These are phyloP conservation scores for Procapra przewalskii DNA, from an alignment of 2,113 vertebrate species.

Conservation along the genomic window DNA sequence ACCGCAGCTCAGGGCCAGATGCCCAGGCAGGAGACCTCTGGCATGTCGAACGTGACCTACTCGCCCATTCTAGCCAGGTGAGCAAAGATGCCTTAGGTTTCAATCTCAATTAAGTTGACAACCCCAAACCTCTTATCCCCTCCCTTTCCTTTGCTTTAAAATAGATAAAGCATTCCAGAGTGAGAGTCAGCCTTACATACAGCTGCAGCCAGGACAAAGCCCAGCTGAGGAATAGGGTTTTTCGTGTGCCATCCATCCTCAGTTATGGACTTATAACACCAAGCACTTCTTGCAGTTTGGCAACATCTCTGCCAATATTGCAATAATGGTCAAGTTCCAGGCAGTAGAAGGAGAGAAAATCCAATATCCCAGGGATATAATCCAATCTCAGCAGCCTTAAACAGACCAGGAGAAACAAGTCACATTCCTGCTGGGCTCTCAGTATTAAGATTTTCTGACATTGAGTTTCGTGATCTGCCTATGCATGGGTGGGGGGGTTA, in stretches of 20 bases:
- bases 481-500: not conserved
- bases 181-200: not conserved
- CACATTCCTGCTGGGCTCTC: constrained; percentile 45
- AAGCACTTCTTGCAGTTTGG: constrained; percentile 41
- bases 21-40: not conserved
- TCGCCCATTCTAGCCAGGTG: not conserved
- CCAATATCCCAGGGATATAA: constrained; percentile 61
- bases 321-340: constrained; percentile 61
- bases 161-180: not conserved
- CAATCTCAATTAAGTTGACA: not conserved
- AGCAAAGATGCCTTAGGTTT: not conserved
- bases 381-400: constrained; percentile 59
- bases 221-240: constrained; percentile 14
- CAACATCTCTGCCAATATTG: constrained; percentile 47
- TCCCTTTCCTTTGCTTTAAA: not conserved
- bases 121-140: not conserved
- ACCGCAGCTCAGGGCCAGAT: not conserved
- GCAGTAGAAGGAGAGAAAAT: constrained; percentile 62
- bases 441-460: constrained; percentile 69
- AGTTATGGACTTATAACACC: constrained; percentile 48
- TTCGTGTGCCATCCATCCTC: not conserved
- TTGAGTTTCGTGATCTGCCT: constrained; percentile 22
- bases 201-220: not conserved
- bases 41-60: not conserved
- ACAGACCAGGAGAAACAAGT: constrained; percentile 66